Base-by-base conservation (phyloP, 2,888 invertebrate genomes). In the Lacanobia oleracea region DNA sequence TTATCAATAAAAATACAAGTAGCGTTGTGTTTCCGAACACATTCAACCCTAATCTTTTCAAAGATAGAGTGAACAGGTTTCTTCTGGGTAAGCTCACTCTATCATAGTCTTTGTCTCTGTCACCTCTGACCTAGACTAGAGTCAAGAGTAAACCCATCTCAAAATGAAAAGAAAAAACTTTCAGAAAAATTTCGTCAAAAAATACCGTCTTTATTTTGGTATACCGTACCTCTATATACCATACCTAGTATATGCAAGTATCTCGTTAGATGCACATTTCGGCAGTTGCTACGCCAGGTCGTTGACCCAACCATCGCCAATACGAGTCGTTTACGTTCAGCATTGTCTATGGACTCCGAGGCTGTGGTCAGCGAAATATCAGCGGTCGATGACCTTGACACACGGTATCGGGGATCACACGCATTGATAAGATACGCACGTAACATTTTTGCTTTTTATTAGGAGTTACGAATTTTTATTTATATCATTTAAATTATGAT, bases 361-460 rank as follows among this genome's bases (percentile, higher is more conserved):
- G 88, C 88, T 89, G 86, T 89, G 85, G 82, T 86, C 86, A 82
- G 84, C 69, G 69, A 81, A 80, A 80, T 80, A 85, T 86, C 85
- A 80, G 83, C 87, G 86, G 88, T 86, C 87, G 88, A 85, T 88
- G 90, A 91, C 88, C 91, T 16, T 64, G 59, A 82, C 85, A 86
- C 86, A 85, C 88, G 87, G 87, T 89, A 88, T 83, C 87, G 87
- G 86, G 86, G 87, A 88, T 84, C 86, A 71, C 62, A 87, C 75
- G 82, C 86, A 87, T 83, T 82, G 83, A 87, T 85, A 82, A 79
- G 77, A 82, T 87, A 88, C 88, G 75, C 82, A 83, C 65, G 37
- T 76, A 9, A 40, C 50, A 33, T 48, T 16, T 5, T 18, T 2
- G 48, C 8, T 48, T 48, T 43, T 43, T 14, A 43, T 16, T 43